Base-by-base conservation (phyloP, 2,888 invertebrate species). In the Metellina segmentata region DNA sequence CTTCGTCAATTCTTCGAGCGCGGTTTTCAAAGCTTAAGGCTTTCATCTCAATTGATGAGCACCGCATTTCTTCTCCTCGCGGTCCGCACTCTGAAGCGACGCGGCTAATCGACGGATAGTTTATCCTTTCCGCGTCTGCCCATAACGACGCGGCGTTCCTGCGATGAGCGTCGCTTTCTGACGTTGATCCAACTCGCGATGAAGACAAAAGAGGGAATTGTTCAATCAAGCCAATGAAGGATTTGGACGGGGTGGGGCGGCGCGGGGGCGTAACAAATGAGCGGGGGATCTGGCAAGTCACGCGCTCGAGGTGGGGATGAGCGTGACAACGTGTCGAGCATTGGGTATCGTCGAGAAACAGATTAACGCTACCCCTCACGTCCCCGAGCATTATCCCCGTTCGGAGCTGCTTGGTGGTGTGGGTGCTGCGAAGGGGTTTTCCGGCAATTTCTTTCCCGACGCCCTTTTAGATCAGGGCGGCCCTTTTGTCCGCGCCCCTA, bases 281-380 rank as follows among this genome's bases (percentile, higher is more conserved):
- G 86, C 53, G 71, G 51, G 20, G 53, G 34, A 16, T 11, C 71
- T 79, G 77, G 78, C 52, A 19, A 74, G 82, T 81, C 87, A 87
- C 83, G 78, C 71, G 91, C 87, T 72, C 78, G 77, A 82, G 82
- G 61, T 79, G 91, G 87, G 81, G 82, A 87, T 83, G 87, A 83
- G 87, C 87, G 87, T 87, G 91, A 87, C 91, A 91, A 91, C 91
- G 87, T 91, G 87, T 91, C 87, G 83, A 83, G 91, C 87, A 91
- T 87, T 78, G 87, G 87, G 72, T 77, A 91, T 88, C 78, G 82
- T 71, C 61, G 87, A 52, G 83, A 87, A 87, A 87, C 87, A 91
- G 91, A 91, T 91, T 91, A 91, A 83, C 75, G 83, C 87, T 71
- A 87, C 83, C 83, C 83, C 91, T 91, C 91, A 91, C 91, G 91